phyloP scores from a whole-genome alignment of 2,888 invertebrate genomes.

The Agonopterix heracliana region DNA sequence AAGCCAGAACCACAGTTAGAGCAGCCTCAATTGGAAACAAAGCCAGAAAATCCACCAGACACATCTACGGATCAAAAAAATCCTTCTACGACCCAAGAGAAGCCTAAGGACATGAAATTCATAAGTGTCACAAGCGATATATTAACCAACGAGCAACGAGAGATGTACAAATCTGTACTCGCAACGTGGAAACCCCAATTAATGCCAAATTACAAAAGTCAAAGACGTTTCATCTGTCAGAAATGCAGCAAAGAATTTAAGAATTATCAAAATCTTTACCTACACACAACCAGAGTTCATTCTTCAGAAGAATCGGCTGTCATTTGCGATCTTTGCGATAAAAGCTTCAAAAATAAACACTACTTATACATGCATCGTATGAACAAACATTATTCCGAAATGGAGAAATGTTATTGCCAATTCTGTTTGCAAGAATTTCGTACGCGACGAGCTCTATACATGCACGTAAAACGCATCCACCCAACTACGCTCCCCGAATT shows the following conservation, averaged over 20 bases:
- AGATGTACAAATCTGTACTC: constrained; percentile 66
- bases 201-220: constrained; percentile 7
- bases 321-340: constrained; percentile 58
- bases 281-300: constrained; percentile 63
- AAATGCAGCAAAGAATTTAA: constrained; percentile 66
- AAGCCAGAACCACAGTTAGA: neutral
- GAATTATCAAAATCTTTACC: constrained; percentile 61
- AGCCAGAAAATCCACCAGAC: neutral
- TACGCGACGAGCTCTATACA: constrained; percentile 54
- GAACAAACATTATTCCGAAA: constrained; percentile 68
- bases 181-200: constrained; percentile 57
- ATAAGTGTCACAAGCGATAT: constrained; percentile 53
- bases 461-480: constrained; percentile 60
- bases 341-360: constrained; percentile 66
- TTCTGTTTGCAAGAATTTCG: constrained; percentile 63
- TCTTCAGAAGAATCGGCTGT: constrained; percentile 62
- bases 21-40: neutral
- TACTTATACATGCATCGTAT: constrained; percentile 68
- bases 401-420: constrained; percentile 61
- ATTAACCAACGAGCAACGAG: constrained; percentile 54
- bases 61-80: neutral
- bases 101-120: constrained; percentile 39
- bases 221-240: constrained; percentile 51
- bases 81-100: neutral
- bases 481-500: constrained; percentile 58